A percentile compares a stretch with the other conserved stretches of the same genome.
phyloP scores from a whole-genome alignment of 2,113 vertebrate genomes.

The Oreotrochilus melanogaster region DNA sequence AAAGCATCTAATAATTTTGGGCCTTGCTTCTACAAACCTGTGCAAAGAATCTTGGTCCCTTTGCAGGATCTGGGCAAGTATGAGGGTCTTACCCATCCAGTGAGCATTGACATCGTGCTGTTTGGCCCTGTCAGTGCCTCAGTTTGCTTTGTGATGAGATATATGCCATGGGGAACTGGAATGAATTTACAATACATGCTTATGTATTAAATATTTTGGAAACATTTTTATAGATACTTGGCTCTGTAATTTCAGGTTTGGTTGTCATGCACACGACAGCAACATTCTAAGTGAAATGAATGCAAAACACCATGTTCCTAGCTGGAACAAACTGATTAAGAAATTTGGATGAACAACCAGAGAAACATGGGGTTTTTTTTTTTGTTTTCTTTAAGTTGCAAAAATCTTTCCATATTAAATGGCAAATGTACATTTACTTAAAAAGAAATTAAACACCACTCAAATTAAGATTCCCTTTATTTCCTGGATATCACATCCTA shows the following conservation, averaged over 20 bases:
- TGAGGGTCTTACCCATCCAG: accelerated
- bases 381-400: neutral
- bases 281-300: neutral
- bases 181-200: neutral
- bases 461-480: neutral
- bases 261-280: neutral
- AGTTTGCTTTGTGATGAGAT: neutral
- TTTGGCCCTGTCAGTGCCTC: neutral
- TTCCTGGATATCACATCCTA: neutral
- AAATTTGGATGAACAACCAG: neutral
- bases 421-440: accelerated
- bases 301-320: neutral
- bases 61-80: neutral
- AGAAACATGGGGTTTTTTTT: neutral
- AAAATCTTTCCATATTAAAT: neutral
- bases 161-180: accelerated
- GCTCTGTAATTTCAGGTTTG: neutral
- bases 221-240: neutral
- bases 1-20: neutral
- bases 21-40: neutral
- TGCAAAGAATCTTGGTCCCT: accelerated
- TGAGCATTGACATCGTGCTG: neutral
- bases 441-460: neutral
- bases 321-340: neutral
- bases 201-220: neutral